phyloP scores from a whole-genome alignment of 2,888 invertebrate genomes.

The Molorchus minor region DNA sequence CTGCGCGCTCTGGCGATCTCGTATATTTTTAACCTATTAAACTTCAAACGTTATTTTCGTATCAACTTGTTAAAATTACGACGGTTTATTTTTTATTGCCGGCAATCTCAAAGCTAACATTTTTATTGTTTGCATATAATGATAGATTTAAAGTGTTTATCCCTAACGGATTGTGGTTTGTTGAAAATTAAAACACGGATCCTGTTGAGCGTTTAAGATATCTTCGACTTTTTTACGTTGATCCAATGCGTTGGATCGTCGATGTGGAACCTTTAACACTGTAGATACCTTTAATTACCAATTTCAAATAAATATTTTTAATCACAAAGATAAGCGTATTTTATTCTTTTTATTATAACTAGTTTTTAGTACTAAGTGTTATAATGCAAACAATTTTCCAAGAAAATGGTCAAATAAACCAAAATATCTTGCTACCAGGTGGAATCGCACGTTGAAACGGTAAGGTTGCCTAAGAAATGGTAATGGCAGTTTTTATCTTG shows the following conservation, averaged over 20 bases:
- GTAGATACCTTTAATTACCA: not conserved
- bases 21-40: constrained; percentile 1
- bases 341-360: too few species aligned
- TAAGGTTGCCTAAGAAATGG: too few species aligned
- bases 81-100: constrained; percentile 4
- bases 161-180: not conserved
- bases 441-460: too few species aligned
- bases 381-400: too few species aligned
- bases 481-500: too few species aligned
- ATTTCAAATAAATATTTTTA: too few species aligned
- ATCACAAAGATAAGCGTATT: too few species aligned
- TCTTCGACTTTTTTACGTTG: not conserved
- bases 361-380: too few species aligned
- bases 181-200: not conserved
- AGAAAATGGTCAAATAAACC: too few species aligned
- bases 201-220: not conserved
- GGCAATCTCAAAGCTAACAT: not conserved
- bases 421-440: too few species aligned
- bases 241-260: not conserved
- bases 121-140: not conserved
- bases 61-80: constrained; percentile 2
- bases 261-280: not conserved
- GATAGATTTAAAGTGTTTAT: not conserved
- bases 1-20: not conserved
- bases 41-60: constrained; percentile 5